Base-by-base conservation (phyloP, 2,888 invertebrate species). In the Allygus modestus region DNA sequence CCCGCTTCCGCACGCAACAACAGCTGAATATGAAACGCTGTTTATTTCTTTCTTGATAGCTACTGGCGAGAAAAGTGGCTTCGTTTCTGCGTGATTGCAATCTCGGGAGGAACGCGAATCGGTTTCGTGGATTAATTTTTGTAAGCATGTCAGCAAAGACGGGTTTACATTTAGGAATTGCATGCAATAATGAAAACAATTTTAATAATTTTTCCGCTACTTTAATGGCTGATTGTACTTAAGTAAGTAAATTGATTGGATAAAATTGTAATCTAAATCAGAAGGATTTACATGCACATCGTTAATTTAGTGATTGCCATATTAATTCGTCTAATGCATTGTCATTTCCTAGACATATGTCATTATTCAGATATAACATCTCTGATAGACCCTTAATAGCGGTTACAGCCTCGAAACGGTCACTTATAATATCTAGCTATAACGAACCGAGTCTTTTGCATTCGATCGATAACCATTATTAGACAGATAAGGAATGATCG, bases 401-500 rank as follows among this genome's bases (percentile, higher is more conserved):
- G 37, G 37, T 37, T 58, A 2, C 31, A 26, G 11, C 69, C 69
- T 69, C 31, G 69, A 31, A 31, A 69, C 37, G 69, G 26, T 26
- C 33, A 31, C 37, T n/a, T n/a, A 37, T 37, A 37, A 37, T 37
- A 37, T 37, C 37, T 26, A 31, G 61, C 69, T 69, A 69, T 69
- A 69, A 37, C 37, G 37, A 37, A 69, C 37, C 37, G 37, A 69
- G 73, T 75, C 73, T 37, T 75, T 43, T 23, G 43, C 73, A 41
- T 43, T n/a, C 73, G 73, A 75, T 75, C 73, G 73, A 75, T 75
- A 43, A 43, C 43, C 73, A 43, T 75, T 75, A 43, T 75, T 43
- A 75, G 69, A 7, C 20, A 41, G 73, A 75, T 75, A 75, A 75
- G 73, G 43, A 75, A 43, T 43, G 73, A 43, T 75, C 73, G 73